Evolutionary conservation across 2,113 vertebrate species (phyloP), one percentile per base, ranked within the genome.

Genomic region (Anser brachyrhynchus): DNA sequence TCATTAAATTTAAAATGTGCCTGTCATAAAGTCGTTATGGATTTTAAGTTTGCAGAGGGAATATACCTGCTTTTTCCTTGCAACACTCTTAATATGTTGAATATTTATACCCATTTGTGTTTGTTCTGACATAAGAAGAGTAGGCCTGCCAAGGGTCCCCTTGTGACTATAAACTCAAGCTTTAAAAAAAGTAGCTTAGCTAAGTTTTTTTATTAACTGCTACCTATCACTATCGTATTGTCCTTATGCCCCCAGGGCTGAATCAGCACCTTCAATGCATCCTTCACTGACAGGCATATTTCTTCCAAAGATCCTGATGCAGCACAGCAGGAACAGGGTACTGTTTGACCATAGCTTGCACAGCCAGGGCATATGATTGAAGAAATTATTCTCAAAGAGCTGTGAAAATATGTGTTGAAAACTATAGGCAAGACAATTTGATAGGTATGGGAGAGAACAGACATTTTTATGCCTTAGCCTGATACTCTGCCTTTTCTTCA

Each of bases 41-140:
- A 54, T 89, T 95, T 93, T 81, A 87, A 92, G 76, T 89, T 90
- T 90, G 58, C n/a, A 79, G 35, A 10, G 54, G 31, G 35, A 87
- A 87, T 92, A 94, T 23, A 8, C 20, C 21, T 89, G 49, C 33
- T 75, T 89, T 74, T 87, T 52, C 22, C 31, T 52, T 76, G 28
- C 4, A 87, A 84, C 7, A 3, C 10, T 75, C 25, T 84, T 94
- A 87, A 66, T 70, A 82, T 51, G 11, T 84, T 93, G 73, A 94
- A 78, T 89, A 90, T 93, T 96, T 95, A 75, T 96, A 61, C 37
- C 41, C 28, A 82, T 92, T 96, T 87, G n/a, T 93, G 86, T 90
- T 92, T 87, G 17, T 46, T 95, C 77, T 87, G 84, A 89, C 74
- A 85, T 57, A 76, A 52, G 54, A 91, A 76, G 18, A 10, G 61